Evolutionary conservation across 2,113 vertebrate species (phyloP).

Genomic region (Callorhinus ursinus): DNA sequence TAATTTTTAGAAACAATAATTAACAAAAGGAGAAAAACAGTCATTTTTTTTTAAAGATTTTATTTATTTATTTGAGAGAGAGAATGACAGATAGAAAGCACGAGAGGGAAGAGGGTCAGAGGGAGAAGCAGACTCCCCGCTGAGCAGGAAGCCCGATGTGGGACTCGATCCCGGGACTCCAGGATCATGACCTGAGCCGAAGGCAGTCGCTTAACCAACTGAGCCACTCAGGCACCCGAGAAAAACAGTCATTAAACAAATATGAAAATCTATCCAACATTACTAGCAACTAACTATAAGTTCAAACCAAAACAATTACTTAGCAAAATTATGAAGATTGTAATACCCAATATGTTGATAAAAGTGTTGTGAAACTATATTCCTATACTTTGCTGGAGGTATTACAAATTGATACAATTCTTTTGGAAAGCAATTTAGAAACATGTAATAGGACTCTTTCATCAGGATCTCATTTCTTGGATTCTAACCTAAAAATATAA

Average conservation of each 20-base stretch:
- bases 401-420: neutral
- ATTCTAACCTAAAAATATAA: constrained; percentile 21
- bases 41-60: too few species aligned
- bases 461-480: neutral
- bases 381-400: neutral
- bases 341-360: neutral
- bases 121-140: too few species aligned
- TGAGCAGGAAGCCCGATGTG: too few species aligned
- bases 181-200: too few species aligned
- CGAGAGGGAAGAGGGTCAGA: too few species aligned
- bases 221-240: neutral
- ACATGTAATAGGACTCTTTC: neutral
- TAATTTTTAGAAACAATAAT: constrained; percentile 23
- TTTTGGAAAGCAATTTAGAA: constrained; percentile 38
- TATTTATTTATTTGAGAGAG: too few species aligned
- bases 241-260: neutral
- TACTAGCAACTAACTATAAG: constrained; percentile 34
- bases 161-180: too few species aligned
- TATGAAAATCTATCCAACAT: neutral
- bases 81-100: too few species aligned
- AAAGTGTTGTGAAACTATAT: neutral
- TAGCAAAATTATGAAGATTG: neutral
- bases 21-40: constrained; percentile 35
- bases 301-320: constrained; percentile 27
- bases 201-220: too few species aligned